Percentiles rank a stretch among this genome's conserved stretches.
These are phyloP conservation scores for Mystacornis crossleyi DNA, from an alignment of 2,113 vertebrate genomes.

Conservation along the genomic window DNA sequence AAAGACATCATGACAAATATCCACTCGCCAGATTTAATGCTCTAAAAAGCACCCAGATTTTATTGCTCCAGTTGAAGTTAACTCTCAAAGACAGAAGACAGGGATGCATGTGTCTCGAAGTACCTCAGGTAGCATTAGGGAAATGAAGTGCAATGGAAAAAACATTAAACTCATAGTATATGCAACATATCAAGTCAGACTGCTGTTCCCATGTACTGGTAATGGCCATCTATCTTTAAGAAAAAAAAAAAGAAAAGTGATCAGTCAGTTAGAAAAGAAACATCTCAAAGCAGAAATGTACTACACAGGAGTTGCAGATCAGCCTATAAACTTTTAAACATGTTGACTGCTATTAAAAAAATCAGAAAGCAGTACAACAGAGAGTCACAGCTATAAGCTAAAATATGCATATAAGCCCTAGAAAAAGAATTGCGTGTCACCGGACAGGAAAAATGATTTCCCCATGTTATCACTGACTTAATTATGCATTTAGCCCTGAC, in stretches of 20 bases:
- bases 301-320: neutral
- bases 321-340: neutral
- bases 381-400: neutral
- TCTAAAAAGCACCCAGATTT: constrained; percentile 86
- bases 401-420: neutral
- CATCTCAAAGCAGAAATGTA: neutral
- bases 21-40: constrained; percentile 83
- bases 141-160: constrained; percentile 44
- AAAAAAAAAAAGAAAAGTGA: neutral
- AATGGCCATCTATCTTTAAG: neutral
- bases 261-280: neutral
- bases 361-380: neutral
- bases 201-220: neutral
- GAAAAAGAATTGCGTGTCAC: neutral
- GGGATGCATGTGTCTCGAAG: neutral
- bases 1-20: constrained; percentile 77
- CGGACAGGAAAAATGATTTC: neutral
- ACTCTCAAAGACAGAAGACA: constrained; percentile 84
- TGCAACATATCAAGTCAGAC: constrained; percentile 35
- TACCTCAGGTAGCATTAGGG: constrained; percentile 56
- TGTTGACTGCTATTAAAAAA: neutral
- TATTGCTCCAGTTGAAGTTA: constrained; percentile 82
- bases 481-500: neutral
- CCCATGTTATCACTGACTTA: neutral
- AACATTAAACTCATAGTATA: constrained; percentile 56